Evolutionary conservation across 2,113 vertebrate genomes (phyloP).

Genomic region (Isurus oxyrinchus): DNA sequence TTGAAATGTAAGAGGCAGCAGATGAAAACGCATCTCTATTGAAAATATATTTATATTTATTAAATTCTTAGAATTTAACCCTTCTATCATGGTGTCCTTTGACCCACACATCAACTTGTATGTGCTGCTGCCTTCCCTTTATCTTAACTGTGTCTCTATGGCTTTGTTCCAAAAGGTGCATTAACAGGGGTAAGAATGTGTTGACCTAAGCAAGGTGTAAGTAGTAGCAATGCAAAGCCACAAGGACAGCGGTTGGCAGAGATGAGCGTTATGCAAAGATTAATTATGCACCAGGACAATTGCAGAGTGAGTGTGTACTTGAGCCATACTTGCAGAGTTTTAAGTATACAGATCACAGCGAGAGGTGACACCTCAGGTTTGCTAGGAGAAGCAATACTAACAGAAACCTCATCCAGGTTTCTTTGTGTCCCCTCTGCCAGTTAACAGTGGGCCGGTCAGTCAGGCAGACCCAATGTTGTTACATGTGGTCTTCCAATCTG

Average conservation of each 20-base stretch:
- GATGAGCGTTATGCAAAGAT: not conserved
- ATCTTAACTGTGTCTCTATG: not conserved
- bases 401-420: not conserved
- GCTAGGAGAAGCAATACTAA: not conserved
- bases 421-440: not conserved
- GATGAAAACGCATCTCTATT: not conserved
- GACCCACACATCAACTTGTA: not conserved
- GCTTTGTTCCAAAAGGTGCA: not conserved
- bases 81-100: not conserved
- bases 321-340: not conserved
- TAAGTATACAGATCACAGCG: not conserved
- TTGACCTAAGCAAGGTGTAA: not conserved
- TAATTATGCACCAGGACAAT: not conserved
- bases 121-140: not conserved
- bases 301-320: not conserved
- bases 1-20: not conserved
- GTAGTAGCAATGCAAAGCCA: not conserved
- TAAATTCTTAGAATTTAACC: not conserved
- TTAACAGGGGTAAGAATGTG: not conserved
- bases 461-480: not conserved
- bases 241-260: not conserved
- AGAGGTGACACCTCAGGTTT: not conserved
- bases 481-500: not conserved
- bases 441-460: not conserved
- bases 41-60: not conserved